Evolutionary conservation across 2,797 vertebrate species (phyloP).

Genomic region (Pelochelys cantorii): DNA sequence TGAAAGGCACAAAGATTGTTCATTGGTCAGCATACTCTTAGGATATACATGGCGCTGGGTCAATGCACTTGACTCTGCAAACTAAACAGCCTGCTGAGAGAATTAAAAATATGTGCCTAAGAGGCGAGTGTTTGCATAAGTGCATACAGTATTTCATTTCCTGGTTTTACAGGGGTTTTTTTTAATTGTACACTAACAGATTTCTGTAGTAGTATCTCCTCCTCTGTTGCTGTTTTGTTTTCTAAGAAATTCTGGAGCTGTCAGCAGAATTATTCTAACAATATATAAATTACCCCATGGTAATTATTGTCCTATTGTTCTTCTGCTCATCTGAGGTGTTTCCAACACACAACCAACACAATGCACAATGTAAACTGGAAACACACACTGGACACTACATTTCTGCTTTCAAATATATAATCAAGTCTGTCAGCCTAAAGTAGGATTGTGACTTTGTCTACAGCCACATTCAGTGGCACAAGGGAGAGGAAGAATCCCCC

Average conservation of each 20-base stretch:
- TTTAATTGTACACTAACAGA: rapidly evolving
- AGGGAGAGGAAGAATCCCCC: rapidly evolving
- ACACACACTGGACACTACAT: rapidly evolving
- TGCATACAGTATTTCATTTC: rapidly evolving
- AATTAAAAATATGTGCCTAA: background rate
- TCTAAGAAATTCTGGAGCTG: rapidly evolving
- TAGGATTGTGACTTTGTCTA: rapidly evolving
- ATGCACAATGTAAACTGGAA: background rate
- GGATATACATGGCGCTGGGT: background rate
- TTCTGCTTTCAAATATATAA: background rate
- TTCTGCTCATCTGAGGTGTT: background rate
- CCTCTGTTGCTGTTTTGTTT: rapidly evolving
- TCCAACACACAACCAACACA: rapidly evolving
- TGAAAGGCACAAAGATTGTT: rapidly evolving
- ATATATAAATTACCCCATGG: rapidly evolving
- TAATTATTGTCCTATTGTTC: background rate
- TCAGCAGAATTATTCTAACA: rapidly evolving
- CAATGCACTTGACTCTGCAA: background rate
- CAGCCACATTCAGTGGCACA: background rate
- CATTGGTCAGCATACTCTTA: rapidly evolving
- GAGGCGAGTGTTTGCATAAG: background rate
- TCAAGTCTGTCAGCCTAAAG: background rate
- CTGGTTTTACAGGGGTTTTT: background rate
- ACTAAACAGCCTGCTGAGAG: background rate
- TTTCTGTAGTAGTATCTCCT: background rate